Base-by-base conservation (phyloP, 2,888 invertebrate species). In the Brenthis ino region DNA sequence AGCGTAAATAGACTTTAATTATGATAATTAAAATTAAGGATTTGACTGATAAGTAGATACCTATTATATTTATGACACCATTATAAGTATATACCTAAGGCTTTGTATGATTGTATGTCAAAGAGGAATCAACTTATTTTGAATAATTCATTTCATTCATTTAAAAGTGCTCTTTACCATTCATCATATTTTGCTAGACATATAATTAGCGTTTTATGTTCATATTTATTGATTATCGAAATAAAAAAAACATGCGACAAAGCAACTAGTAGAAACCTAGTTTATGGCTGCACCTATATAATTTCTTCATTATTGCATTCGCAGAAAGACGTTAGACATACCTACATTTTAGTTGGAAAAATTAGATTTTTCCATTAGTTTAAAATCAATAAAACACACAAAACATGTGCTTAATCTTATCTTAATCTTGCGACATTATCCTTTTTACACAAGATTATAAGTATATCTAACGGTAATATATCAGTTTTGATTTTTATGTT, bases 401-500 rank as follows among this genome's bases (percentile, higher is more conserved):
- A 58, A 58, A 48, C 24, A 47, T 24, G 8, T 8, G 14, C n/a
- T 28, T 33, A 58, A 58, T 33, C 60, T 60, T 2, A 60, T 60
- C 60, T 60, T 60, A 60, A 60, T 60, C 58, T 11, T n/a, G 13
- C 6, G 24, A 13, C 48, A 48, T 4, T 58, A 48, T 58, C 47
- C 43, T 20, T 20, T 20, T 20, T 20, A 57, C 13, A 43, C 24
- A 14, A 20, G 57, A 48, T n/a, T 13, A 43, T 57, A 16, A 58
- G 16, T 16, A 0, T 20, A 20, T 20, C 20, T 48, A 6, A 28
- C 3, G 24, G 14, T 60, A 50, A 60, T 60, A 60, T 60, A 50
- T 60, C 60, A 47, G 50, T 50, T 60, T 60, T 60, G 48, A 60
- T 60, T 60, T 60, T 47, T 60, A 50, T 13, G 50, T 50, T 50